Evolutionary conservation across 2,888 invertebrate species (phyloP).

Genomic region (Cantharis flavilabris): DNA sequence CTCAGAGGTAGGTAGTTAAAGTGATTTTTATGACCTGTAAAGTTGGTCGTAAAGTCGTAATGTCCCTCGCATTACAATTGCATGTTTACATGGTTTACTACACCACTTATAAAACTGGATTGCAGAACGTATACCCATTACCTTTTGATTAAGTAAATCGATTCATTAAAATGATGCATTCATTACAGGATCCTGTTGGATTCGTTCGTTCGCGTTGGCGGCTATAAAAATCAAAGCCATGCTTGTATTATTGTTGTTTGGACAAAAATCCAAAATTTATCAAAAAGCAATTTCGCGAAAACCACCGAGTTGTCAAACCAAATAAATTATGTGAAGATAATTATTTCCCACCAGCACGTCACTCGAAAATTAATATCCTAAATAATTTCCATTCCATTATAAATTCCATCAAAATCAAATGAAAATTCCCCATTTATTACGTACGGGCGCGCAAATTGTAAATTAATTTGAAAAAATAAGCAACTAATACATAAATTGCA

Average conservation of each 20-base stretch:
- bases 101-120: conserved; percentile 47
- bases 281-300: not conserved
- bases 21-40: conserved; percentile 59
- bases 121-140: conserved; percentile 46
- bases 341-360: not conserved
- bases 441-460: not conserved
- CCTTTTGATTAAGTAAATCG: conserved; percentile 35
- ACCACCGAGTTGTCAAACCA: not conserved
- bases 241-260: not conserved
- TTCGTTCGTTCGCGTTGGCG: not conserved
- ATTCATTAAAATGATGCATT: not conserved
- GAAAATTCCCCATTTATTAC: not conserved
- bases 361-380: not conserved
- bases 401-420: conserved; percentile 5
- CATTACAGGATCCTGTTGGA: not conserved
- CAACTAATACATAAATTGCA: not conserved
- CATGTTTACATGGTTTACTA: conserved; percentile 53
- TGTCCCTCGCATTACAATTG: conserved; percentile 56
- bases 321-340: not conserved
- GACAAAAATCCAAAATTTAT: not conserved
- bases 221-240: not conserved
- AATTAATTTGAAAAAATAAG: not conserved
- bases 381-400: not conserved
- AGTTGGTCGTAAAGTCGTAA: conserved; percentile 57
- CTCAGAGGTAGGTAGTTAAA: conserved; percentile 55